Percentiles rank a stretch among this genome's conserved stretches.
phyloP scores from a whole-genome alignment of 2,888 invertebrate genomes.

The Lordiphosa fenestrarum region DNA sequence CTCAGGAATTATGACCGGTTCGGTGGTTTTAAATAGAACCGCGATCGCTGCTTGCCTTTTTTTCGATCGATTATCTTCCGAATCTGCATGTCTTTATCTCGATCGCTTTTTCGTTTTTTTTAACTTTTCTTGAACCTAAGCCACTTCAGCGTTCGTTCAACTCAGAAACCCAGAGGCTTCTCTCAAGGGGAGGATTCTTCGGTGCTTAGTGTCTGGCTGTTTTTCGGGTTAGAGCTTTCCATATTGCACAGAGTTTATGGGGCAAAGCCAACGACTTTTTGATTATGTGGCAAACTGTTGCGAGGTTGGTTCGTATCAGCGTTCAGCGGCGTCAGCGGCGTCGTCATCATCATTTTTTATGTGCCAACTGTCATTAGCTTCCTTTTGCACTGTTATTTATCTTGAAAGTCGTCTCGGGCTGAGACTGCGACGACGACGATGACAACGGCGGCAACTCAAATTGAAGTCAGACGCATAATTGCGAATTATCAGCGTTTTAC shows the following conservation, averaged over 20 bases:
- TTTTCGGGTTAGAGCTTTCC: not conserved
- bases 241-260: slow-evolving; percentile 13
- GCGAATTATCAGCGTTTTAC: slow-evolving; percentile 62
- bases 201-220: too few relatives aligned
- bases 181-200: too few relatives aligned
- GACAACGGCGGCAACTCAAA: slow-evolving; percentile 16
- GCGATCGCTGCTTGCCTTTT: too few relatives aligned
- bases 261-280: slow-evolving; percentile 52
- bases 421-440: slow-evolving; percentile 10
- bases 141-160: too few relatives aligned
- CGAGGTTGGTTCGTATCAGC: slow-evolving; percentile 28
- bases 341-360: slow-evolving; percentile 38
- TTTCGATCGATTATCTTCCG: too few relatives aligned
- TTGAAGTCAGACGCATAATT: slow-evolving; percentile 46
- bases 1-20: too few relatives aligned
- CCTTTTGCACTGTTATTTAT: slow-evolving; percentile 64
- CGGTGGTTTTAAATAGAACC: too few relatives aligned
- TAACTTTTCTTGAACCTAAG: too few relatives aligned
- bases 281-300: slow-evolving; percentile 40
- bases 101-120: too few relatives aligned
- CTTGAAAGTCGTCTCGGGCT: slow-evolving; percentile 39
- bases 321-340: slow-evolving; percentile 8
- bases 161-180: too few relatives aligned
- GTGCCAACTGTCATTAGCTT: slow-evolving; percentile 67
- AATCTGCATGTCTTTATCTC: too few relatives aligned